Evolutionary conservation across 2,797 vertebrate species (phyloP).

Genomic region (Sebastolobus alascanus): DNA sequence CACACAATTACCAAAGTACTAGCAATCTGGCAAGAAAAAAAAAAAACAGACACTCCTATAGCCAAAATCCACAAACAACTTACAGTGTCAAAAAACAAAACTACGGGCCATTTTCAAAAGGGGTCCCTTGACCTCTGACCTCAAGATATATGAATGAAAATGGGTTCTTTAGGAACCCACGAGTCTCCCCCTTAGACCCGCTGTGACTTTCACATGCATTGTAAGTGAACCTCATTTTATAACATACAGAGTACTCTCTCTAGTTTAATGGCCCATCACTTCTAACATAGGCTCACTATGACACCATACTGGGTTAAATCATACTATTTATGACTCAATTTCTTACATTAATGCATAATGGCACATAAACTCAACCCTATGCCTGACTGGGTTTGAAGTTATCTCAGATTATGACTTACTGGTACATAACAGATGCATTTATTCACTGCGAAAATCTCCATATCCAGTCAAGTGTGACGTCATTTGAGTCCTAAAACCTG

Average conservation of each 20-base stretch:
- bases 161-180: too few species aligned
- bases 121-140: too few species aligned
- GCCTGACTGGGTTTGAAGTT: background rate
- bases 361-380: conserved; percentile 10
- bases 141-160: too few species aligned
- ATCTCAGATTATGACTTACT: background rate
- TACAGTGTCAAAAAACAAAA: too few species aligned
- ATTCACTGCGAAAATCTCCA: background rate
- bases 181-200: background rate
- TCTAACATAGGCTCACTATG: background rate
- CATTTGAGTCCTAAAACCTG: background rate
- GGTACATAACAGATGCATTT: conserved; percentile 1
- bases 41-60: too few species aligned
- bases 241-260: conserved; percentile 1
- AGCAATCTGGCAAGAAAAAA: too few species aligned
- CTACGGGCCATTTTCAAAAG: too few species aligned
- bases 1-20: too few species aligned
- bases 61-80: too few species aligned
- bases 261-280: conserved; percentile 23
- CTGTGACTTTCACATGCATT: background rate
- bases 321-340: conserved; percentile 17
- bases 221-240: background rate
- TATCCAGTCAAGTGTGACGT: background rate
- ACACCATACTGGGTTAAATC: background rate
- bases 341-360: background rate